Evolutionary conservation across 2,113 vertebrate genomes (phyloP).

Genomic region (Nipponia nippon): DNA sequence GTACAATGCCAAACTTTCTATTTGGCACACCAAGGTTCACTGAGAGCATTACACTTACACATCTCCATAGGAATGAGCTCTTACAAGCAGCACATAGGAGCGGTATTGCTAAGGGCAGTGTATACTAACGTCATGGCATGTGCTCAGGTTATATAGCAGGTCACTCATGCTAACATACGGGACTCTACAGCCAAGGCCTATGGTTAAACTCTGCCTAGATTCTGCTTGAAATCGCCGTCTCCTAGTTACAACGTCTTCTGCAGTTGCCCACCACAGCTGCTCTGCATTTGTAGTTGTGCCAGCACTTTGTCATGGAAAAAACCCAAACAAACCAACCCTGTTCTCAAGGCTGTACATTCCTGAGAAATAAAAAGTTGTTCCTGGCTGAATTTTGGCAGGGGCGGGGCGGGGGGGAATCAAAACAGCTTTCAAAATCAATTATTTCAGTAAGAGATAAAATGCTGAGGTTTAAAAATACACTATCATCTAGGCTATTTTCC

Average conservation of each 20-base stretch:
- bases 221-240: neutral
- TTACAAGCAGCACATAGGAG: neutral
- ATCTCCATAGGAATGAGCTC: neutral
- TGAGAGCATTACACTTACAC: too few species aligned
- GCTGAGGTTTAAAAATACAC: neutral
- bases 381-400: neutral
- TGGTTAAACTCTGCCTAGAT: neutral
- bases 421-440: neutral
- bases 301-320: neutral
- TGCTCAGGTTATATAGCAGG: neutral
- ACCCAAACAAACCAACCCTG: too few species aligned
- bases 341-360: neutral
- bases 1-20: neutral
- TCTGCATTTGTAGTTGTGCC: neutral
- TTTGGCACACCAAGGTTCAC: accelerated
- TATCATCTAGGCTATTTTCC: neutral
- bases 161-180: neutral
- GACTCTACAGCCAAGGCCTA: neutral
- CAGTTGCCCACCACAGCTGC: neutral
- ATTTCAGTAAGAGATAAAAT: neutral
- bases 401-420: neutral
- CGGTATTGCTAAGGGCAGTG: neutral
- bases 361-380: neutral
- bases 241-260: neutral
- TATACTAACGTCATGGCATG: accelerated